A percentile compares a stretch with the other conserved stretches of the same genome.
These are phyloP conservation scores for Nematopogon swammerdamellus DNA, from an alignment of 2,888 invertebrate species.

Conservation along the genomic window DNA sequence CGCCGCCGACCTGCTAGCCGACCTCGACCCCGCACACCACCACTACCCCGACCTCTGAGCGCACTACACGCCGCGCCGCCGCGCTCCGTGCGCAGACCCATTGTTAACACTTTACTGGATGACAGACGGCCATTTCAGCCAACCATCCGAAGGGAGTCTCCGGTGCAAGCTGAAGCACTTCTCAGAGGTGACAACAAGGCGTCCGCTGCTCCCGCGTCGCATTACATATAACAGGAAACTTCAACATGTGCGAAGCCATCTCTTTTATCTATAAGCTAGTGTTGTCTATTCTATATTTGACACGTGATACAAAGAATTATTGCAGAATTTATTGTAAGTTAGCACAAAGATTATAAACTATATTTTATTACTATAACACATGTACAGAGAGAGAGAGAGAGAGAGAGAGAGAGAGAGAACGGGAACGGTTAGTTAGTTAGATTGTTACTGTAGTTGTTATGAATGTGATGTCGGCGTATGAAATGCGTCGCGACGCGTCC, in stretches of 20 bases:
- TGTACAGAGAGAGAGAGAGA: neutral
- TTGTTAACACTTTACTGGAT: too few species aligned
- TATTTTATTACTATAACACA: constrained; percentile 3
- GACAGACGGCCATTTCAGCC: too few species aligned
- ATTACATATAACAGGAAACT: too few species aligned
- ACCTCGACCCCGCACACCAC: constrained; percentile 45
- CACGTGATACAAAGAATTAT: constrained; percentile 8
- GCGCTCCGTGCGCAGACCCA: too few species aligned
- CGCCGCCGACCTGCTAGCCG: constrained; percentile 34
- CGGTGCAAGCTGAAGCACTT: too few species aligned
- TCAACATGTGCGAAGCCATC: too few species aligned
- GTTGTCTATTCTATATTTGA: neutral
- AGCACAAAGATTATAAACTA: constrained; percentile 43
- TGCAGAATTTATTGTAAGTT: constrained; percentile 55
- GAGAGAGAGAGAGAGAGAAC: too few species aligned
- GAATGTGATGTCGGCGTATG: neutral
- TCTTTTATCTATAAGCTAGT: neutral
- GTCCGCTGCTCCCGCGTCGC: too few species aligned
- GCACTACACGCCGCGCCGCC: too few species aligned
- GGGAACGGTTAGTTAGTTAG: neutral
- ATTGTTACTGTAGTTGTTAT: neutral
- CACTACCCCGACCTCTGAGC: constrained; percentile 44
- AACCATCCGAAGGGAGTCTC: too few species aligned
- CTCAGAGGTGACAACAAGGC: too few species aligned
- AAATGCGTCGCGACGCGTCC: neutral